Evolutionary conservation across 2,113 vertebrate genomes (phyloP), one percentile per base, ranked within the genome.

Genomic region (Epinephelus lanceolatus): DNA sequence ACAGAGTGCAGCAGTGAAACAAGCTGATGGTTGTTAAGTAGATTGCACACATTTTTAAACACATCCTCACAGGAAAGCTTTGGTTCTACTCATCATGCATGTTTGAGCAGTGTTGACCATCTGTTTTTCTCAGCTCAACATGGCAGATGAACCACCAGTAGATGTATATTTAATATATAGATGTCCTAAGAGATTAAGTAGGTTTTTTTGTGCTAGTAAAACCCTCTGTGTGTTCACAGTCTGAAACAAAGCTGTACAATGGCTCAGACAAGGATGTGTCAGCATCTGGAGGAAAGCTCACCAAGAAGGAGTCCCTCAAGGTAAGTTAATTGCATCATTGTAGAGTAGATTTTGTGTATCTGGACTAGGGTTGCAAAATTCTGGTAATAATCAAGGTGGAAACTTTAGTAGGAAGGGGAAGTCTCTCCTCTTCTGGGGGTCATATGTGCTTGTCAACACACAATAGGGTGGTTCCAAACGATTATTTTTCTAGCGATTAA

Each of bases 271-370:
- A 97, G 86, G 98, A 99, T 66, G 95, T 97, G 85, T 96, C 97
- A 10, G 76, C 94, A 0, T 94, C 97, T 86, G 96, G 97, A 90
- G 98, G 94, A 94, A 99, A 99, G 86, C 98, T 99, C 91, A 99
- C 97, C 68, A 99, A 99, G 94, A 99, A 99, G 88, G 98, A 99
- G 91, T 99, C 98, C 73, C 98, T 99, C 92, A 99, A 99, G 98
- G 98, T 98, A 92, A 95, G 86, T 2, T 11, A 67, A 62, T 17
- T 59, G 55, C 83, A 83, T 66, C 72, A 23, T 49, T 78, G 81
- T 84, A 90, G 59, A 25, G n/a, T 25, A 11, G 17, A 18, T 78
- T 67, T 40, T n/a, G 17, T 11, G 2, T 42, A 53, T 88, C 83
- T 61, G 30, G 56, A 86, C 49, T 42, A 42, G 40, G 40, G 40